Base-by-base conservation (phyloP, 2,888 invertebrate species). In the Holacanthella duospinosa region DNA sequence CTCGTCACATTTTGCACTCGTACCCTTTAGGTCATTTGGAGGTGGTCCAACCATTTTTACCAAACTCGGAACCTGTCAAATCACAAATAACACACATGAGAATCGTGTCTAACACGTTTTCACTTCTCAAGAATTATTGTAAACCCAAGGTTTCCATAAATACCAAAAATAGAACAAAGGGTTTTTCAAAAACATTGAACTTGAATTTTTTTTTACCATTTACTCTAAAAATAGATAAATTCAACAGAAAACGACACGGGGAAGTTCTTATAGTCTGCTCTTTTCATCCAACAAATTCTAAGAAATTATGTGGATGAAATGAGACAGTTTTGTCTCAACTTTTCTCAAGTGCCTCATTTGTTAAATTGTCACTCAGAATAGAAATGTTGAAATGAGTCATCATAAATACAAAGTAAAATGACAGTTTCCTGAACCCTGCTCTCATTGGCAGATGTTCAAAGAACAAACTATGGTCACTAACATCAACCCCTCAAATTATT, bases 31-130 rank as follows among this genome's bases (percentile, higher is more conserved):
- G 75, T 86, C 85, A 74, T 83, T 82, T 55, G 93, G 90, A 78
- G 87, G 86, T 12, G 93, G 93, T 26, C 93, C 93, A 75, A 93
- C 87, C 86, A 93, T 87, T 77, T 90, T 89, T 69, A 93, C 85
- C 66, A 93, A 83, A 77, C 89, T 89, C 44, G 90, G 90, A 71
- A 93, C 91, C 78, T 93, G 36, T n/a, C n/a, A n/a, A n/a, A n/a
- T n/a, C n/a, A n/a, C n/a, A n/a, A n/a, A n/a, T n/a, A n/a, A n/a
- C n/a, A n/a, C n/a, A 12, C 29, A 58, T 24, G n/a, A 48, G 75
- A 29, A 29, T 54, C 44, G 25, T n/a, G 21, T 6, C 9, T 56
- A 28, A 26, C 9, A 56, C 16, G 12, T 19, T 19, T 19, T 19
- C 9, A 12, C 16, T 19, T 19, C 24, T 54, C 24, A 12, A 12